These are phyloP conservation scores for Conopomorpha cramerella DNA, from an alignment of 1,140 invertebrate species.

Conservation along the genomic window DNA sequence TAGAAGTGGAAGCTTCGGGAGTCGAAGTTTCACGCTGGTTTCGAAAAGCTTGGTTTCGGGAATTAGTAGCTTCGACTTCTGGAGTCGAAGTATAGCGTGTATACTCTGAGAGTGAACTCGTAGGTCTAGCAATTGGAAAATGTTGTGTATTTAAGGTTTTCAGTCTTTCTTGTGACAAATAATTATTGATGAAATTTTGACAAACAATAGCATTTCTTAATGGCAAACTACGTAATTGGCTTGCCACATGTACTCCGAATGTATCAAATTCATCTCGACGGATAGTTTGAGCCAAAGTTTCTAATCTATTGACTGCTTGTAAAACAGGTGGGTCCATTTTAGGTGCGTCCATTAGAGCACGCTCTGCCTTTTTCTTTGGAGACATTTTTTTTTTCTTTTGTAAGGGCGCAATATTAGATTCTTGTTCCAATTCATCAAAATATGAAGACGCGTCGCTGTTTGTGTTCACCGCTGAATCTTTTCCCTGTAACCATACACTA, in stretches of 20 bases:
- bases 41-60: background rate
- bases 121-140: background rate
- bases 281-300: background rate
- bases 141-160: background rate
- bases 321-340: background rate
- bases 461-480: conserved; percentile 1
- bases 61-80: background rate
- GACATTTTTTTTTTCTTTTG: background rate
- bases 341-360: too few species aligned
- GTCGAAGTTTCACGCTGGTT: background rate
- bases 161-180: background rate
- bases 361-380: background rate
- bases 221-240: background rate
- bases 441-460: background rate
- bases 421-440: conserved; percentile 2
- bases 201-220: background rate
- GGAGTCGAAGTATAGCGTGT: background rate
- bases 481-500: background rate
- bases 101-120: background rate
- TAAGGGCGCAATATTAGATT: background rate
- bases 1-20: background rate
- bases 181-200: background rate
- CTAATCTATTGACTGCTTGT: background rate
- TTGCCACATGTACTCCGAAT: background rate
- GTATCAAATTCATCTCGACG: background rate